Evolutionary conservation across 2,888 invertebrate species (phyloP).

Genomic region (Phalangium opilio): DNA sequence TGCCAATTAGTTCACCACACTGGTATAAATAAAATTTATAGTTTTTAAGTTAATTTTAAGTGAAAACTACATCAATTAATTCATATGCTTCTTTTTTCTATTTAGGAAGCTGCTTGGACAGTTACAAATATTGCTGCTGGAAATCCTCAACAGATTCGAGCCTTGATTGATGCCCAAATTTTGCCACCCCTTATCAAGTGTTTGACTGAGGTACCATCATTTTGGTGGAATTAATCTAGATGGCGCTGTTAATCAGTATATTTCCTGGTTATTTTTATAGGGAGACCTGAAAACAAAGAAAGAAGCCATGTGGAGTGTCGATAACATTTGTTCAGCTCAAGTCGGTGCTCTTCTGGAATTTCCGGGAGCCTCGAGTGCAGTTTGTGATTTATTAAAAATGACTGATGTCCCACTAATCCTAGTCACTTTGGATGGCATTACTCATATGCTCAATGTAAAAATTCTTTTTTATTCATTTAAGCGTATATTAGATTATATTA

Average conservation of each 20-base stretch:
- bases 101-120: slow-evolving; percentile 40
- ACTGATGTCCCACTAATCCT: slow-evolving; percentile 57
- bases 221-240: no score
- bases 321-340: slow-evolving; percentile 67
- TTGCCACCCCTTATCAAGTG: slow-evolving; percentile 11
- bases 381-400: slow-evolving; percentile 57
- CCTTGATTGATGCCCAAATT: slow-evolving; percentile 14
- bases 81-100: neutral
- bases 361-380: slow-evolving; percentile 55
- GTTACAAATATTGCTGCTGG: slow-evolving; percentile 41
- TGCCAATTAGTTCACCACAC: neutral
- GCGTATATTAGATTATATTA: no score
- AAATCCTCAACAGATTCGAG: slow-evolving; percentile 26
- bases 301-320: slow-evolving; percentile 88
- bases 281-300: slow-evolving; percentile 68
- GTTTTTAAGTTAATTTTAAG: neutral
- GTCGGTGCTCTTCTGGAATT: slow-evolving; percentile 35
- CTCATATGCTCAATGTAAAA: slow-evolving; percentile 48
- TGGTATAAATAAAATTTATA: slow-evolving; percentile 41
- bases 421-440: slow-evolving; percentile 64
- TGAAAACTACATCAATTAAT: neutral
- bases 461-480: no score
- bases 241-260: no score
- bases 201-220: slow-evolving; percentile 8
- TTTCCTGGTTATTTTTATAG: no score